Percentiles rank a stretch among this genome's conserved stretches.
Conservation (phyloP, 2,888 invertebrate genomes). For the Xanthorhoe designata region DNA sequence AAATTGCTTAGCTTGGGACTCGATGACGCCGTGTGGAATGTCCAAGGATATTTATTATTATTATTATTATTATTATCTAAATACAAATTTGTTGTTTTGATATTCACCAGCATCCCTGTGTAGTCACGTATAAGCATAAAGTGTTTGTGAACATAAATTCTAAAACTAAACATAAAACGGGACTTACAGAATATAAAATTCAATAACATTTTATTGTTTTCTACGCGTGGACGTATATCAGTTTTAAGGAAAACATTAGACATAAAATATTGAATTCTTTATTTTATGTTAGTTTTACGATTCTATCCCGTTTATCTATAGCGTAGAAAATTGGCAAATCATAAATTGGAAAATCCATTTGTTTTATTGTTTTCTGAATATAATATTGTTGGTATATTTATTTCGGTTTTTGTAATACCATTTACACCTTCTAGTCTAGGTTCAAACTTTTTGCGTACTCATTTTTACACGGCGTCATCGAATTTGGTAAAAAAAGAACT, state of each 20-base stretch:
- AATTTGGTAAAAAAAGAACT: no score
- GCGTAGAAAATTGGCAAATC: slow-evolving; percentile 65
- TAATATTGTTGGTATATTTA: slow-evolving; percentile 35
- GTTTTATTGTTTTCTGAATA: slow-evolving; percentile 46
- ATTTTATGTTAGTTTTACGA: slow-evolving; percentile 65
- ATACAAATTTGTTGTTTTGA: not conserved
- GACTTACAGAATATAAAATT: slow-evolving; percentile 32
- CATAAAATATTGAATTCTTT: slow-evolving; percentile 46
- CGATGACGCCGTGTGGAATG: no score
- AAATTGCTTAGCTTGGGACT: no score
- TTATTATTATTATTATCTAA: no score
- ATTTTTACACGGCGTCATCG: no score
- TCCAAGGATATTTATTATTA: no score
- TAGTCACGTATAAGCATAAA: not conserved
- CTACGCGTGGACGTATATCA: slow-evolving; percentile 24
- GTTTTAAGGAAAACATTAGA: slow-evolving; percentile 45
- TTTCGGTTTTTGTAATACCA: slow-evolving; percentile 7
- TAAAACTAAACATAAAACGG: slow-evolving; percentile 4
- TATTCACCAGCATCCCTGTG: not conserved
- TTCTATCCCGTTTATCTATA: slow-evolving; percentile 57
- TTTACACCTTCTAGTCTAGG: no score
- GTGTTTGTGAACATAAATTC: slow-evolving; percentile 3
- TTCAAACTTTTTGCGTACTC: no score
- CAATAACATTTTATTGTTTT: slow-evolving; percentile 35
- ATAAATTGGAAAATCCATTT: slow-evolving; percentile 64